Base-by-base conservation (phyloP, 2,797 vertebrate species). In the Sardinella longiceps region DNA sequence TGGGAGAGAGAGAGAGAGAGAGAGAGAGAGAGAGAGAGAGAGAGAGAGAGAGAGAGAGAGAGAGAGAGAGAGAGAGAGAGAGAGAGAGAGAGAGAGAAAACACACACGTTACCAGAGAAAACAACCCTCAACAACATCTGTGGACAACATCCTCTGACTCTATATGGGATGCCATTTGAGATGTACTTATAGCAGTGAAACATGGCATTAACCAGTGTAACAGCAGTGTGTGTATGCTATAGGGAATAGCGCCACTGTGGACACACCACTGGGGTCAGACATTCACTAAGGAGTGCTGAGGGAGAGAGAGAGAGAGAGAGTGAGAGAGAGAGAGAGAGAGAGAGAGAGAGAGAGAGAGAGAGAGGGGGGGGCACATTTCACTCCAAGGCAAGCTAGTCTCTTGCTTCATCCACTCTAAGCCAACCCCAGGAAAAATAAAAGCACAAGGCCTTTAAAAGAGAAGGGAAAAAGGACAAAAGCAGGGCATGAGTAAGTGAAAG, bases 371-470 rank as follows among this genome's bases (percentile, higher is more conserved):
- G 85, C 85, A 87, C 86, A 46, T 33, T 86, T 87, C 46, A 14
- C 86, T 84, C 82, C 70, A 85, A 91, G 82, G 88, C 86, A 88
- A 87, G 88, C 82, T 89, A 85, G 84, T 89, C 85, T 74, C 83
- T 85, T 83, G 80, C 70, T 81, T 83, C 84, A 81, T 45, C 63
- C 63, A 70, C 63, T 70, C 63, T 33, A 70, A 58, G 14, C 81
- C 86, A 87, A 90, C 87, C 87, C 82, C 88, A 86, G 84, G 51
- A 87, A 85, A 89, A 86, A 87, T 89, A 88, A 91, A 92, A 89
- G 85, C 88, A 81, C 53, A 77, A 85, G 89, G 12, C 28, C 3
- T 28, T 33, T 70, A 33, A 30, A 70, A 70, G 25, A 82, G 53
- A 88, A 90, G 88, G 86, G 83, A 85, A 51, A 43, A 37, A 46